Base-by-base conservation (phyloP, 1,140 invertebrate species). In the Lanistes nyassanus region DNA sequence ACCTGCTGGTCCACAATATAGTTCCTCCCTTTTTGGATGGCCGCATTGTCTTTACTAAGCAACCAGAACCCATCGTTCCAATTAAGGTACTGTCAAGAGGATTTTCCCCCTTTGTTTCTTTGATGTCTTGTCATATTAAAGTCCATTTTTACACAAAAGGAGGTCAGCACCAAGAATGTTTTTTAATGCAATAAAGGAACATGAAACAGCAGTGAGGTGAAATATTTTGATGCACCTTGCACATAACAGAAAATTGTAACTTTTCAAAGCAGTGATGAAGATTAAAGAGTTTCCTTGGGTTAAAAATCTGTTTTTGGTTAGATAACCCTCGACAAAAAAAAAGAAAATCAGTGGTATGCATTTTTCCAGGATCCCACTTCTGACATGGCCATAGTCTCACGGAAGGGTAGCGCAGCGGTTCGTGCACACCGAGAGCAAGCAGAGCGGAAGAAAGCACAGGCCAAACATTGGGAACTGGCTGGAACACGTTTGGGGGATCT, bases 1-100 rank as follows among this genome's bases (percentile, higher is more conserved):
- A 99, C 91, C 89, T 99, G 11, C 90, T 99, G 23, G 98, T 99
- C 0, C 97, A 99, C 86, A 99, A 99, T 88, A 97, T 99, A 69
- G 96, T 99, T 6, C 98, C 98, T 2, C 98, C 98, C 11, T 99
- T 99, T 90, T 90, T 99, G 3, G 98, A 99, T 91, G 98, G 98
- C 76, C 91, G 98, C 56, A 99, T 99, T 85, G 97, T 99, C 0
- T 99, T 99, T 85, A 99, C 98, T 0, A 99, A 99, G 88, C 98
- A 99, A 88, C 97, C 97, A 13, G 97, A 99, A 88, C 97, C 97
- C 70, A 95, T 99, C 68, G 93, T 99, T 81, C 96, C 96, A 69
- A 94, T 94, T 21, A 92, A 90, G 86, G 91, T 94, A 85, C 36
- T 65, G 36, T 23, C 23, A 31, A n/a, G n/a, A 31, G 2, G 9